Evolutionary conservation across 2,113 vertebrate species (phyloP), one percentile per base, ranked within the genome.

Genomic region (Mirza zaza): DNA sequence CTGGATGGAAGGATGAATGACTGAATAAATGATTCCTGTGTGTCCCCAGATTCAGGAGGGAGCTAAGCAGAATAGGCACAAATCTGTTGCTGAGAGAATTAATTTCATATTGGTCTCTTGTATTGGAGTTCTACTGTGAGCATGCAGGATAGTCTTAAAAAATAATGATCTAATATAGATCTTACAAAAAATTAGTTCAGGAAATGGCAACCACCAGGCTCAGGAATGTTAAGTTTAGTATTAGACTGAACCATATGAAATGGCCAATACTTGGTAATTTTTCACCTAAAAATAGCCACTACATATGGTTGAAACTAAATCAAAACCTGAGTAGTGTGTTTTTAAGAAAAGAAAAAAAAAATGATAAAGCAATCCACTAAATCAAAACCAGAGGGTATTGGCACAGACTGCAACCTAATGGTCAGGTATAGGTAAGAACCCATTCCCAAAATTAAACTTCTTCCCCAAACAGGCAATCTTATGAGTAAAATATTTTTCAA

Each of bases 331-430:
- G 52, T 50, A 75, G 34, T 67, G 50, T 73, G 10, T 50, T 89
- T 91, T 89, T n/a, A 81, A 90, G n/a, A 76, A 32, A 23, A 65
- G 20, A 65, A 73, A 73, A n/a, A 85, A 42, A 82, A 86, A 90
- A 92, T 59, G 52, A 94, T 29, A 82, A 95, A 85, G 52, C 18
- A 82, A 79, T 17, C 61, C 55, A 95, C 25, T 73, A 83, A 83
- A 80, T 84, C 52, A 87, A 87, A 81, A 90, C 76, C 82, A 83
- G n/a, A 36, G 21, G 42, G 20, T 65, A 55, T 29, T 48, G 80
- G n/a, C 48, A 75, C 55, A 87, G 67, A 84, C 34, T 65, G 21
- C 68, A 95, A 65, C 50, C 52, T 81, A 91, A 85, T 23, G 32
- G 23, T 94, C 63, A 83, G 18, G 8, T 68, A 18, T 55, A 55